Evolutionary conservation across 2,888 invertebrate species (phyloP).

Genomic region (Brachyopa scutellaris): DNA sequence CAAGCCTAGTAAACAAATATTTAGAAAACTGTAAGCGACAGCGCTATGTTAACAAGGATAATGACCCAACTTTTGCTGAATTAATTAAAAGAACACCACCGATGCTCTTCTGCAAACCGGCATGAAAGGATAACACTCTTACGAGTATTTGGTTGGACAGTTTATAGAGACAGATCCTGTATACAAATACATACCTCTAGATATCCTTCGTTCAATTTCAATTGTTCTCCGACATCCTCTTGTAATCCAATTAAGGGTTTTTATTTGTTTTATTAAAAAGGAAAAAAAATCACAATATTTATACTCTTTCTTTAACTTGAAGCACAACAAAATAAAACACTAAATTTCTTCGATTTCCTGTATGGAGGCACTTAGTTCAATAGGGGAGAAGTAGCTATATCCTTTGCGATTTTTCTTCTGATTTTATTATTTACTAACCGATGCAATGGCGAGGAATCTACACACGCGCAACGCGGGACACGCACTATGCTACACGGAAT

Average conservation of each 20-base stretch:
- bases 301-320: neutral
- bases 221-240: neutral
- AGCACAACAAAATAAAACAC: neutral
- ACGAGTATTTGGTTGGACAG: neutral
- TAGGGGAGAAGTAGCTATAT: constrained; percentile 15
- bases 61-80: constrained; percentile 1
- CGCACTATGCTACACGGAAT: constrained; percentile 46
- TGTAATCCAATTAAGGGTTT: constrained; percentile 8
- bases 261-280: neutral
- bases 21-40: constrained; percentile 19
- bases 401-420: constrained; percentile 11
- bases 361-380: constrained; percentile 57
- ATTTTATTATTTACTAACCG: constrained; percentile 37
- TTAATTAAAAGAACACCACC: neutral
- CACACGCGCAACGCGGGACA: constrained; percentile 6
- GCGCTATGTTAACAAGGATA: constrained; percentile 20
- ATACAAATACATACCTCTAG: neutral
- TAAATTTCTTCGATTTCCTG: constrained; percentile 35
- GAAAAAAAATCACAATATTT: constrained; percentile 1
- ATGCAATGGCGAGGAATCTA: constrained; percentile 12
- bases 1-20: constrained; percentile 38
- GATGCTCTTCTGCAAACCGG: neutral
- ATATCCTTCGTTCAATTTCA: neutral
- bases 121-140: constrained; percentile 1
- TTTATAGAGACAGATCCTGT: no score